Evolutionary conservation across 2,113 vertebrate species (phyloP), one percentile per base, ranked within the genome.

Genomic region (Xenopus laevis): DNA sequence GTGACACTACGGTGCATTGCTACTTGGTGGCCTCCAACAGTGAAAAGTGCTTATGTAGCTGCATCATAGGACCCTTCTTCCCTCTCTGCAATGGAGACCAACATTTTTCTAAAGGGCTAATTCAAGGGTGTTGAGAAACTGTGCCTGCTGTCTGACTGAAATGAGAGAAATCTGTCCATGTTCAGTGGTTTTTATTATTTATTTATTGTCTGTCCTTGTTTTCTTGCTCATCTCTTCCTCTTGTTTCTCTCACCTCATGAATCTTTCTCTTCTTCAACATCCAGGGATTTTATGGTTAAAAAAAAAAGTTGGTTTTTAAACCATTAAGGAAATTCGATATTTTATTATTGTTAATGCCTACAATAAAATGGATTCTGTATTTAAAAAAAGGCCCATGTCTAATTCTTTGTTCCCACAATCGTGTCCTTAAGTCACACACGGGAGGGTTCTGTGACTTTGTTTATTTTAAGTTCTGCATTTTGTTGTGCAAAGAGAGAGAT

Each of bases 31-130:
- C 58, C 58, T 23, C 15, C 11, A 60, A 18, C 20, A 60, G 58
- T 13, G 6, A 58, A 6, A 17, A 16, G 17, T 17, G 33, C 9
- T 58, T 16, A 27, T 18, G 20, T 10, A 21, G 7, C 58, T 27
- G 58, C 21, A 13, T 23, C 58, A 60, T 23, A 18, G 6, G 13
- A 23, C 20, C 10, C 20, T 12, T 60, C 58, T 60, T 27, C 58
- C 21, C 58, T 20, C 65, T 23, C 52, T 30, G 6, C 53, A 45
- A 64, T n/a, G 40, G 18, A 59, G 64, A 64, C 45, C 74, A n/a
- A 59, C 46, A 77, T 53, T 86, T 81, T 81, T 88, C 78, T 81
- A 87, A 82, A 83, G 85, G 84, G 88, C 87, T 83, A 82, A 72
- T 68, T 65, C 0, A 55, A 78, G 62, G 76, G 72, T 71, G 71